Conservation (phyloP, 2,888 invertebrate species). For the Xestia xanthographa region DNA sequence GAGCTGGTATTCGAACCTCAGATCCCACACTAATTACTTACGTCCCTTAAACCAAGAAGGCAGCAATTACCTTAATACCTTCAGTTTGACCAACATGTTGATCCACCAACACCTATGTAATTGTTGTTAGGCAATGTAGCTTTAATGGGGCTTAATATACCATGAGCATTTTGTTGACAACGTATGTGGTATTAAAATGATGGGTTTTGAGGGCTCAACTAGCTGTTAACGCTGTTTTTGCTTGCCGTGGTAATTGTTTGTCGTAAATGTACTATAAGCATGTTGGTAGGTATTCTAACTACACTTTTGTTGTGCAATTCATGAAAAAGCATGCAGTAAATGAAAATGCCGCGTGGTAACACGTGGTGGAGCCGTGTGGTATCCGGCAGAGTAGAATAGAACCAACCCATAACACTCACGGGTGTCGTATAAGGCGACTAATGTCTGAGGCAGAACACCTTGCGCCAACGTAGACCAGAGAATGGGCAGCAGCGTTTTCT, state of each 20-base stretch:
- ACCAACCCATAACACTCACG: too few relatives aligned
- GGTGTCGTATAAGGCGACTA: too few relatives aligned
- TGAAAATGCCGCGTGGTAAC: too few relatives aligned
- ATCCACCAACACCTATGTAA: conserved; percentile 47
- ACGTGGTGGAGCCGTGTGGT: too few relatives aligned
- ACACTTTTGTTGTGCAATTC: conserved; percentile 11
- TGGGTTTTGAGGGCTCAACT: conserved; percentile 26
- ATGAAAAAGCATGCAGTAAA: not conserved
- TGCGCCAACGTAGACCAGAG: too few relatives aligned
- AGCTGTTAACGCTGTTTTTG: conserved; percentile 26
- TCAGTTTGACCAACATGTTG: conserved; percentile 33
- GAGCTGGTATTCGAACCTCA: not conserved
- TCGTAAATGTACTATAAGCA: not conserved
- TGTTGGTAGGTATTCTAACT: not conserved
- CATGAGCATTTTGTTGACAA: conserved; percentile 39
- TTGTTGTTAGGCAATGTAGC: conserved; percentile 39
- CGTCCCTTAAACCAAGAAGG: too few relatives aligned
- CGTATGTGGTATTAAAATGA: conserved; percentile 38
- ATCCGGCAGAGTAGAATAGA: too few relatives aligned
- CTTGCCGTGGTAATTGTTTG: conserved; percentile 30
- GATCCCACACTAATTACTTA: too few relatives aligned
- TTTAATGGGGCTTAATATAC: conserved; percentile 43
- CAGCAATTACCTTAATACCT: conserved; percentile 13
- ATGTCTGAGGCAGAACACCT: too few relatives aligned
- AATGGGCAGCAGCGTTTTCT: too few relatives aligned